Conservation (phyloP, 2,113 vertebrate species). For the Scortum barcoo region DNA sequence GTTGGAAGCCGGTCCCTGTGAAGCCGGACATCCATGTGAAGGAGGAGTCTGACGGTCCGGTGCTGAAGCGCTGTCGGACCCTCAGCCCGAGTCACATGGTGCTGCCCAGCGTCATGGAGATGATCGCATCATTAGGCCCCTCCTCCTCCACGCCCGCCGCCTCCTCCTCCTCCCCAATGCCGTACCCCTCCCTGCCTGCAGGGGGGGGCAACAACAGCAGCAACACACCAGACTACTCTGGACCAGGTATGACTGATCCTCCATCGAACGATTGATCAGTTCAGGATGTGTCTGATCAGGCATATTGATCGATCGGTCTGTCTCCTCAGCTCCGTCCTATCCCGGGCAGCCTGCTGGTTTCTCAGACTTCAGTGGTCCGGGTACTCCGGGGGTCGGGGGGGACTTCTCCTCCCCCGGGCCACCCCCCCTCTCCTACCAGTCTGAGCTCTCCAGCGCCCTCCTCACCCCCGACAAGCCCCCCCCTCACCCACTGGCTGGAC, state of each 20-base stretch:
- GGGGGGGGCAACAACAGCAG: conserved; percentile 63
- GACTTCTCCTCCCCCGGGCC: conserved; percentile 87
- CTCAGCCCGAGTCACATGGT: conserved; percentile 94
- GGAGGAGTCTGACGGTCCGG: conserved; percentile 92
- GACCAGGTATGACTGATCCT: conserved; percentile 77
- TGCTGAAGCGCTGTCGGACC: conserved; percentile 91
- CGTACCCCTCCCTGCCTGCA: conserved; percentile 80
- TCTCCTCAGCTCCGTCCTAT: conserved; percentile 86
- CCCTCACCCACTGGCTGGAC: conserved; percentile 82
- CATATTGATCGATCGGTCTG: no score
- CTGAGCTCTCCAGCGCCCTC: conserved; percentile 86
- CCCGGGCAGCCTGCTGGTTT: conserved; percentile 81
- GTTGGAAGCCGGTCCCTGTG: conserved; percentile 94
- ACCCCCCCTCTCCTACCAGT: conserved; percentile 81
- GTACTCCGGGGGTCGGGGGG: conserved; percentile 84
- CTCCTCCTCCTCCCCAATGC: conserved; percentile 80
- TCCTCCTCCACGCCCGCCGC: conserved; percentile 72
- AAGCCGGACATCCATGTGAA: conserved; percentile 93
- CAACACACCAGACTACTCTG: conserved; percentile 80
- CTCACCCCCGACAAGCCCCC: conserved; percentile 86
- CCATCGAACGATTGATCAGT: no score
- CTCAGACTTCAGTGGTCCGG: conserved; percentile 86
- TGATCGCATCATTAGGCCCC: conserved; percentile 92
- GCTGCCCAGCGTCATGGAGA: conserved; percentile 95
- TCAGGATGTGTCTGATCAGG: no score